phyloP scores from a whole-genome alignment of 2,113 vertebrate genomes.

The Nannobrachium achirus region DNA sequence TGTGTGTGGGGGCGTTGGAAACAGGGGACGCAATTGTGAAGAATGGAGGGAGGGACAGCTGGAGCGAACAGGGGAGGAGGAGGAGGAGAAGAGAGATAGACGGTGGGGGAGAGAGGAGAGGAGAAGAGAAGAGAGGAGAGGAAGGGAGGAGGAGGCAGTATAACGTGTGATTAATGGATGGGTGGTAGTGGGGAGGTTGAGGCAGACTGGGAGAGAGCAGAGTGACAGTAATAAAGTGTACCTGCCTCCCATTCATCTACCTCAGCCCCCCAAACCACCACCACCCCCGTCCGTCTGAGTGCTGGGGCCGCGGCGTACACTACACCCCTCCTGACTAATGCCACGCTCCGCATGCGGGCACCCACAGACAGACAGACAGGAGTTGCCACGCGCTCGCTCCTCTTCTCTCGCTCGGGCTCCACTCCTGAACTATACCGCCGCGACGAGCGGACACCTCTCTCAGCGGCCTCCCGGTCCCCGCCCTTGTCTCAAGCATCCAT shows the following conservation, averaged over 20 bases:
- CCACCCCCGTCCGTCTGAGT: conserved; percentile 75
- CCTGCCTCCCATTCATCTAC: conserved; percentile 97
- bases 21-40: conserved; percentile 49
- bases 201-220: conserved; percentile 96
- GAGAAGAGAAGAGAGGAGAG: conserved; percentile 44
- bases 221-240: conserved; percentile 99
- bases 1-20: neutral
- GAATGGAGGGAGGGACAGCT: conserved; percentile 43
- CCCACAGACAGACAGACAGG: conserved; percentile 76
- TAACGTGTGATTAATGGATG: conserved; percentile 86
- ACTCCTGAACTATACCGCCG: conserved; percentile 4
- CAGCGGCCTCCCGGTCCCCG: conserved; percentile 46
- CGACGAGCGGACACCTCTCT: conserved; percentile 56
- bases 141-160: conserved; percentile 54
- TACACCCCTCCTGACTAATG: conserved; percentile 94
- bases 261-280: conserved; percentile 97
- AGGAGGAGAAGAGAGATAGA: conserved; percentile 25
- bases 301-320: conserved; percentile 91
- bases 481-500: conserved; percentile 66
- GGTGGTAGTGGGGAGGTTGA: conserved; percentile 86
- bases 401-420: conserved; percentile 43
- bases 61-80: conserved; percentile 45
- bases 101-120: conserved; percentile 52
- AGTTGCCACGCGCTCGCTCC: conserved; percentile 61
- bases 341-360: conserved; percentile 96